Evolutionary conservation across 2,888 invertebrate species (phyloP), one percentile per base, ranked within the genome.

Genomic region (Arctia plantaginis): DNA sequence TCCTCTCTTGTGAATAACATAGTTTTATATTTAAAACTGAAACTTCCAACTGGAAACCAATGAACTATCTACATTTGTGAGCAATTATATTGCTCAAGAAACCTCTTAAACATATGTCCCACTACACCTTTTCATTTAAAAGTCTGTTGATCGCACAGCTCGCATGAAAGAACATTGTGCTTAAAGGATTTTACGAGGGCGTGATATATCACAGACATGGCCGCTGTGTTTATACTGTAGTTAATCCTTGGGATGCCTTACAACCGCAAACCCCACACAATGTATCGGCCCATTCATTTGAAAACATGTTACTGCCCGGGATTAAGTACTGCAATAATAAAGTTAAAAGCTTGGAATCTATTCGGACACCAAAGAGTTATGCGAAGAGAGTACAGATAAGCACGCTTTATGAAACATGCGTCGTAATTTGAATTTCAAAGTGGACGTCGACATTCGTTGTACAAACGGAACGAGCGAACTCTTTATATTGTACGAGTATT

Each of bases 391-490:
- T 84, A 81, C 80, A 85, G 86, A 88, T 88, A 88, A 86, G 85
- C 78, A 69, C 62, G 78, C 77, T 79, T 84, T 86, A 86, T 86
- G 84, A 82, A 84, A 83, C 85, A 88, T 84, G 87, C 84, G 86
- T 88, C 85, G 79, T 76, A 82, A 90, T 90, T 89, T 90, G 86
- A 89, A 90, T 88, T 88, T 88, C 88, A 90, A 87, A 85, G 85
- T 67, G 72, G 72, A 76, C 74, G 79, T 83, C 84, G 79, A 74
- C 82, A 81, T 79, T 77, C 76, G 74, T 77, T 83, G 80, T 76
- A 75, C 79, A 81, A 82, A 81, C 77, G 78, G 76, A 79, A 78
- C 70, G 55, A 85, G 73, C 74, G 77, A 81, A 83, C 78, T 80
- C 76, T 74, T 81, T 80, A 72, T 84, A 80, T 77, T 73, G 47